Percentiles rank a stretch among this genome's conserved stretches.
Conservation (phyloP, 1,140 invertebrate genomes). For the Lasaia peninsularis region DNA sequence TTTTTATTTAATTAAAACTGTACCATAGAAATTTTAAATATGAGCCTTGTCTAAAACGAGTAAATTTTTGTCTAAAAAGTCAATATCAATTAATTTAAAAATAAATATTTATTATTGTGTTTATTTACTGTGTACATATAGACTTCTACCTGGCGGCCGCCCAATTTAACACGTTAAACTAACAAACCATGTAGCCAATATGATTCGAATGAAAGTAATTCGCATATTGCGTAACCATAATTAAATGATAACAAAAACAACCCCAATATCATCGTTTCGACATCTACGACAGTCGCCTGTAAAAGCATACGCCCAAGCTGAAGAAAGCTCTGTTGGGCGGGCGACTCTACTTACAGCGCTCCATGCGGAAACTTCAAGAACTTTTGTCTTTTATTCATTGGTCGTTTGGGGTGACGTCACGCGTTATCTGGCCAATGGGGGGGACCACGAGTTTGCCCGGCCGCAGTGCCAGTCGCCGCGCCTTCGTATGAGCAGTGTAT, state of each 20-base stretch:
- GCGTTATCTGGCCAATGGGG: slow-evolving; percentile 53
- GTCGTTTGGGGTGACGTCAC: slow-evolving; percentile 60
- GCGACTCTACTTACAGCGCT: slow-evolving; percentile 54
- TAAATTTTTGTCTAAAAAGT: slow-evolving; percentile 14
- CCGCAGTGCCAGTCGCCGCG: slow-evolving; percentile 69
- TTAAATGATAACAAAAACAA: slow-evolving; percentile 13
- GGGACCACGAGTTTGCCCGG: slow-evolving; percentile 52
- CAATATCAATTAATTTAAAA: slow-evolving; percentile 31
- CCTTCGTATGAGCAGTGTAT: slow-evolving; percentile 68
- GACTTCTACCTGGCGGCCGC: slow-evolving; percentile 43
- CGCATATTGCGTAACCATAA: slow-evolving; percentile 2
- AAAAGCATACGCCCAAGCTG: slow-evolving; percentile 70
- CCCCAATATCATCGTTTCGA: slow-evolving; percentile 21
- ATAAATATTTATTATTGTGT: slow-evolving; percentile 39
- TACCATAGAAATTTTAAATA: neutral
- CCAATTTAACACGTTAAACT: slow-evolving; percentile 36
- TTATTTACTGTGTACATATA: slow-evolving; percentile 42
- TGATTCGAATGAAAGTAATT: neutral
- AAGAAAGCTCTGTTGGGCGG: slow-evolving; percentile 73
- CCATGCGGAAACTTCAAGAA: slow-evolving; percentile 40
- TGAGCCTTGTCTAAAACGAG: neutral
- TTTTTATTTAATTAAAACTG: too few species aligned
- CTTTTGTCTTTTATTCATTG: slow-evolving; percentile 45
- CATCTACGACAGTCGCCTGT: slow-evolving; percentile 46
- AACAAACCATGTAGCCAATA: slow-evolving; percentile 16